Evolutionary conservation across 1,140 invertebrate species (phyloP), one percentile per base, ranked within the genome.

Genomic region (Eumeta japonica): DNA sequence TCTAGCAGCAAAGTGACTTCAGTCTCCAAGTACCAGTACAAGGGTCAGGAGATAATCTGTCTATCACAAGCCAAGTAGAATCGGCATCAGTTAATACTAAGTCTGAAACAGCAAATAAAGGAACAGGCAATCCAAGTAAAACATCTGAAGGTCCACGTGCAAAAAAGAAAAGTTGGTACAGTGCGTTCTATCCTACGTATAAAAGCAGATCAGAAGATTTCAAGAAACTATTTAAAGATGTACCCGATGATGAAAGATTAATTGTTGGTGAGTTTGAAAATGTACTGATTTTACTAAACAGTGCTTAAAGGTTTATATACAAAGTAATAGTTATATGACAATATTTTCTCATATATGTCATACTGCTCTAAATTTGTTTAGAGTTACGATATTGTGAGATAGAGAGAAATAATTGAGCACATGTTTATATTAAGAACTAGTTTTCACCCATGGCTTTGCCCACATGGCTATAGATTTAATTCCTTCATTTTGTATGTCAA

Each of bases 151-250:
- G 44, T 37, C 10, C 61, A 56, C 62, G 62, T 38, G 76, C 72
- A 20, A 89, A 89, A 55, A 90, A 88, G 63, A 91, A 90, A 54
- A 87, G 87, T 41, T 92, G 89, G 85, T 92, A 90, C 66, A 89
- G 87, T 65, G 83, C 93, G 24, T 77, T 94, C 19, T 94, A 92
- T 75, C 91, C 92, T 17, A 94, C 90, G 1, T 97, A 96, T 62
- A 96, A 96, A 75, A 92, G 90, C 31, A 80, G 89, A 45, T 91
- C 87, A 20, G 90, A 92, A 50, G 92, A 96, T 70, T 96, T 96
- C 62, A 93, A 90, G 59, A 82, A 87, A 61, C 83, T 94, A 46
- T 97, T 97, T 67, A 94, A 93, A 72, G 90, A 94, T 40, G 81
- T 96, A 33, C 92, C 93, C 13, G 81, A 85, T 51, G 90, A 93